Percentiles rank a stretch among this genome's conserved stretches.
Conservation (phyloP, 2,888 invertebrate species). For the Amblyjoppa fuscipennis region DNA sequence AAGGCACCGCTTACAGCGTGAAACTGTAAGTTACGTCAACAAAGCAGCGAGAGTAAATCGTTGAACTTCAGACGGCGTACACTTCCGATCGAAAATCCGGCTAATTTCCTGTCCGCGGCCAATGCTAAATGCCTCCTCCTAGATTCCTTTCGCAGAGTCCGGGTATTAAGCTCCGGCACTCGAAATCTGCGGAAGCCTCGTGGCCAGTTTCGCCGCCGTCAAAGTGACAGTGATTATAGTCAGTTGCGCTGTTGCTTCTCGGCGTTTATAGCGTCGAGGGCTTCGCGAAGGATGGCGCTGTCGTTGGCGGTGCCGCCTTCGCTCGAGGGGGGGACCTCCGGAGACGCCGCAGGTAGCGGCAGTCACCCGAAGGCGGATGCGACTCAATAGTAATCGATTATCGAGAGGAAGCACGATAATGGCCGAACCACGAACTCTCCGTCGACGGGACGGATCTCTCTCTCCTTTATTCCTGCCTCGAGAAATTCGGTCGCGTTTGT, state of each 20-base stretch:
- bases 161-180: background rate
- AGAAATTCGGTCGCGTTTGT: background rate
- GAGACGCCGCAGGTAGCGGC: conserved; percentile 5
- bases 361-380: conserved; percentile 16
- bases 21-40: no score
- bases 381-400: conserved; percentile 17
- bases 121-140: no score
- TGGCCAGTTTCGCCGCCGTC: background rate
- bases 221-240: conserved; percentile 6
- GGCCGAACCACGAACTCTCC: background rate
- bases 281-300: conserved; percentile 38
- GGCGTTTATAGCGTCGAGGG: conserved; percentile 22
- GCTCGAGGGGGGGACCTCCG: conserved; percentile 18
- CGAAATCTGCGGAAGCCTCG: background rate
- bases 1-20: no score
- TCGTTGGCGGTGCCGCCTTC: conserved; percentile 24
- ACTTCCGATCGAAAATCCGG: no score
- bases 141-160: background rate
- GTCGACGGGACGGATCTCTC: background rate
- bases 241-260: conserved; percentile 1
- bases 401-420: conserved; percentile 15
- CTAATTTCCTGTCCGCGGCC: no score
- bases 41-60: no score
- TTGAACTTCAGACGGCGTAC: no score
- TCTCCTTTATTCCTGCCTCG: background rate